Percentiles rank a stretch among this genome's conserved stretches.
These are phyloP conservation scores for Sapayoa aenigma DNA, from an alignment of 2,113 vertebrate species.

Conservation along the genomic window DNA sequence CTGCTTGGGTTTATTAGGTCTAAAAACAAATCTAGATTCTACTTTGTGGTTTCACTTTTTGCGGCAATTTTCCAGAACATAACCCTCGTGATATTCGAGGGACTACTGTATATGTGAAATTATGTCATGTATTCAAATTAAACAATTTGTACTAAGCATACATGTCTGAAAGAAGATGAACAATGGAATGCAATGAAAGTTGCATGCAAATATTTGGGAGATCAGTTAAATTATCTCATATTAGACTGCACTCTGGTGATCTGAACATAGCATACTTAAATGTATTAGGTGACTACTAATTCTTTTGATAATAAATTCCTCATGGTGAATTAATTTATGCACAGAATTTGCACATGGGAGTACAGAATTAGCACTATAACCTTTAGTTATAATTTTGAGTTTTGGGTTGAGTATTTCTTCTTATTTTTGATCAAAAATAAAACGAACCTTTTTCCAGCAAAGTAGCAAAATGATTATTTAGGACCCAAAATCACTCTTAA, in stretches of 20 bases:
- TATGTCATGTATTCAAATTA: not conserved
- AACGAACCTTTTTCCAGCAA: not conserved
- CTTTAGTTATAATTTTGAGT: not conserved
- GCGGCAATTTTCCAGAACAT: no score
- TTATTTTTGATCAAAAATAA: not conserved
- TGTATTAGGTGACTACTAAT: not conserved
- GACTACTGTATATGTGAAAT: not conserved
- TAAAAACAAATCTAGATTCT: no score
- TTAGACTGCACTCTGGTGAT: not conserved
- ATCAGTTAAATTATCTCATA: not conserved
- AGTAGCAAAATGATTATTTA: not conserved
- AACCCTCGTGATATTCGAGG: no score
- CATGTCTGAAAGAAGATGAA: not conserved
- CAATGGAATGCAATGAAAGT: not conserved
- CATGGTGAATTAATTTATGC: not conserved
- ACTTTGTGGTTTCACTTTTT: no score
- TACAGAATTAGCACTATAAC: not conserved
- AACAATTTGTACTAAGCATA: rapidly evolving
- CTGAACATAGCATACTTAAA: not conserved
- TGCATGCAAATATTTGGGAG: not conserved
- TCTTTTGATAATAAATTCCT: not conserved
- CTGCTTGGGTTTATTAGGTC: no score
- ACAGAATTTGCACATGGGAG: not conserved
- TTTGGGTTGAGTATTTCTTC: not conserved
- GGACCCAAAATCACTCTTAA: not conserved